These are phyloP conservation scores for Notoglanidium macrostoma DNA, from an alignment of 2,797 vertebrate species.

Conservation along the genomic window DNA sequence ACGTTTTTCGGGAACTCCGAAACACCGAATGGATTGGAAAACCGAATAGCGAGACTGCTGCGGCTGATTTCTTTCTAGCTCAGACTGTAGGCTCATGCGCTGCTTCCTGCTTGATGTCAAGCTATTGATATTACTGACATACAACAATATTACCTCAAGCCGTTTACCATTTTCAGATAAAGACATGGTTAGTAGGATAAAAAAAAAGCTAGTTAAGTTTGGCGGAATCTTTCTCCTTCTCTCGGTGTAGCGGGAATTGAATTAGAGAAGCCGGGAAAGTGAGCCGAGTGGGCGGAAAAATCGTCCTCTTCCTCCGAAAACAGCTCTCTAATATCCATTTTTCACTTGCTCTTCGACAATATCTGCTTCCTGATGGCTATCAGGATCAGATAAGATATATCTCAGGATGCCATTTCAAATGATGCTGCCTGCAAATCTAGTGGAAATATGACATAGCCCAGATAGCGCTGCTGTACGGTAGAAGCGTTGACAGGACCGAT, in stretches of 20 bases:
- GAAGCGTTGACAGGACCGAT: not conserved
- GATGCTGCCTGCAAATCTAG: not conserved
- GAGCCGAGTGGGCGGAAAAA: not conserved
- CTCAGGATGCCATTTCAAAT: not conserved
- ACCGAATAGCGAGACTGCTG: not conserved
- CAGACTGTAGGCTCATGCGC: not conserved
- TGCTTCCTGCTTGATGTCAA: not conserved
- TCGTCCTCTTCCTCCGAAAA: not conserved
- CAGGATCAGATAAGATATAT: conserved; percentile 1
- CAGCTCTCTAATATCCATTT: not conserved
- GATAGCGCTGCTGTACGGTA: not conserved
- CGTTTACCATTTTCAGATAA: not conserved
- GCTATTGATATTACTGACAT: not conserved
- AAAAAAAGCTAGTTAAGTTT: not conserved
- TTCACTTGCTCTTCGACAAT: not conserved
- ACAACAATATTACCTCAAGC: not conserved
- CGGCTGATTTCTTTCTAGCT: not conserved
- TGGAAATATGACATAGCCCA: not conserved
- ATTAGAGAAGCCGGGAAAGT: not conserved
- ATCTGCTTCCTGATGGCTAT: not conserved
- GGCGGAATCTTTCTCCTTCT: not conserved
- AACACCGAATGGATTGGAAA: not conserved
- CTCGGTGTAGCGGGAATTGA: not conserved
- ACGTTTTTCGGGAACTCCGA: not conserved
- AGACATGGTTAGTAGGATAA: not conserved